phyloP scores from a whole-genome alignment of 2,113 vertebrate genomes.

The Sakesphorus luctuosus region DNA sequence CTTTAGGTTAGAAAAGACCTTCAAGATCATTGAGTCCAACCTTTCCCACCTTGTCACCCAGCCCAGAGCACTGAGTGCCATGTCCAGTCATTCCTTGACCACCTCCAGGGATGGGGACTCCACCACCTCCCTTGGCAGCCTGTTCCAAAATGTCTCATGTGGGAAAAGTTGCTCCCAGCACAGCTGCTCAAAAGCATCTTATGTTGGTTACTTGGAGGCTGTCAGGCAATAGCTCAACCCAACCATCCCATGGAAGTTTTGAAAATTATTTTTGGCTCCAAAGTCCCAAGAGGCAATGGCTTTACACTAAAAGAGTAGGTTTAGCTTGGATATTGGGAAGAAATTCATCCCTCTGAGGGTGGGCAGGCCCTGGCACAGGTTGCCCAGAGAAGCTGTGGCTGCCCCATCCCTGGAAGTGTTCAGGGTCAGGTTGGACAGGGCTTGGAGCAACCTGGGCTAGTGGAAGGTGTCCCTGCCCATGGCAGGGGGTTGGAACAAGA shows the following conservation, averaged over 20 bases:
- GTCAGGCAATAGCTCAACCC: background rate
- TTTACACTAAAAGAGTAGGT: background rate
- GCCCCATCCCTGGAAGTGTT: background rate
- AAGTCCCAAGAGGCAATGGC: background rate
- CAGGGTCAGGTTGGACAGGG: rapidly evolving
- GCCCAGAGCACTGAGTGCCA: background rate
- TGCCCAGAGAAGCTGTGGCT: background rate
- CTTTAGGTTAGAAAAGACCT: background rate
- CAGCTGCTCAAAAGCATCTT: background rate
- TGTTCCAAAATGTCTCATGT: background rate
- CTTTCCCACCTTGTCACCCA: background rate
- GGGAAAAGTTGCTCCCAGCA: background rate
- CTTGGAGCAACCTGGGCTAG: background rate
- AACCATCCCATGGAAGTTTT: background rate
- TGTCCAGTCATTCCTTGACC: rapidly evolving
- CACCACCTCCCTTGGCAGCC: background rate
- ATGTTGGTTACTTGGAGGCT: background rate
- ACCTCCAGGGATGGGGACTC: background rate
- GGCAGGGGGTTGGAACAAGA: rapidly evolving
- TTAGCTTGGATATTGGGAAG: background rate
- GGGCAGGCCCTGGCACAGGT: rapidly evolving
- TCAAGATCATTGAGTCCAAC: background rate
- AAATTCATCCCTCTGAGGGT: background rate
- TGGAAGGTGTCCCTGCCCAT: background rate
- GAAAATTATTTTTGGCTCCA: background rate